A percentile compares a stretch with the other conserved stretches of the same genome.
These are phyloP conservation scores for Therioaphis trifolii DNA, from an alignment of 2,888 invertebrate species.

Conservation along the genomic window DNA sequence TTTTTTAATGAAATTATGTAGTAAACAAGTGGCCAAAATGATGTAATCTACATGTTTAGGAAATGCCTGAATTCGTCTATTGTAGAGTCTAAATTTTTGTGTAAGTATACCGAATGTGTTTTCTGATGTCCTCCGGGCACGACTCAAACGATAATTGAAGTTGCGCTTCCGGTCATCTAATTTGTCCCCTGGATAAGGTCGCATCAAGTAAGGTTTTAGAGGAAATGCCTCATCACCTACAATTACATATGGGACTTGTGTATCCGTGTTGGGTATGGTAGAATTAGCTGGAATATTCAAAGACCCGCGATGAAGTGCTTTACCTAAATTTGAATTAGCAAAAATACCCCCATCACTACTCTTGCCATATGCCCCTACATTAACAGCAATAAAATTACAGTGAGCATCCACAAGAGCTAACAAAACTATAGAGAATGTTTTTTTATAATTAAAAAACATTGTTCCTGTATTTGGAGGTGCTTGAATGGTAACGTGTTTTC, in stretches of 20 bases:
- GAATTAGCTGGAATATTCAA: conserved; percentile 14
- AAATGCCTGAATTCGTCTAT: conserved; percentile 14
- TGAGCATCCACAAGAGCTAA: conserved; percentile 20
- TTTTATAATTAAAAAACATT: conserved; percentile 52
- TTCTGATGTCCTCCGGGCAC: conserved; percentile 48
- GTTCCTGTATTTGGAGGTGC: conserved; percentile 24
- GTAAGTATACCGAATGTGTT: conserved; percentile 58
- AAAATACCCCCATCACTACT: conserved; percentile 17
- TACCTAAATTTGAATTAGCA: conserved; percentile 64
- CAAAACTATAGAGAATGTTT: conserved; percentile 57
- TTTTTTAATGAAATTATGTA: conserved; percentile 53
- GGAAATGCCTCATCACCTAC: too few relatives aligned
- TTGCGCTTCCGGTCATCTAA: conserved; percentile 35
- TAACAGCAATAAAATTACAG: conserved; percentile 29
- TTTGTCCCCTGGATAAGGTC: conserved; percentile 65
- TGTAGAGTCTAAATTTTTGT: conserved; percentile 27
- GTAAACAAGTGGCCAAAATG: conserved; percentile 34
- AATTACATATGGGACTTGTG: conserved; percentile 31
- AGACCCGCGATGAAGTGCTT: conserved; percentile 22
- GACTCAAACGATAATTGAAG: conserved; percentile 47
- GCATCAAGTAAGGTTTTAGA: conserved; percentile 65
- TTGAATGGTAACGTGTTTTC: conserved; percentile 53
- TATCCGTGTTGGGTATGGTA: conserved; percentile 31
- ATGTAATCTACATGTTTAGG: conserved; percentile 41
- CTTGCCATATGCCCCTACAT: conserved; percentile 24